Evolutionary conservation across 2,113 vertebrate species (phyloP).

Genomic region (Pterophyllum scalare): DNA sequence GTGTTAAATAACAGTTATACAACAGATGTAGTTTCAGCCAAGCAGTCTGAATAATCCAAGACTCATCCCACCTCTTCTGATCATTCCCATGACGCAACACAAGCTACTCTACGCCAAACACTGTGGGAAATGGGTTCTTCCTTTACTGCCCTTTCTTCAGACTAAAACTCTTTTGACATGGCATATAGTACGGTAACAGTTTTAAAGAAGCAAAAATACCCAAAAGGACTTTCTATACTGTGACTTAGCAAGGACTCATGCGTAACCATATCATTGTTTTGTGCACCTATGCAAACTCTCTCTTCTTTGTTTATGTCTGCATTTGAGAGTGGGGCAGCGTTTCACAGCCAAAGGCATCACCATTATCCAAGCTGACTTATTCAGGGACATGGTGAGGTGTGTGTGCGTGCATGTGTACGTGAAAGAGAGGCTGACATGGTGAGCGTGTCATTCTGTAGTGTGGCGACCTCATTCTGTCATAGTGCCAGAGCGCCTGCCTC

Average conservation of each 20-base stretch:
- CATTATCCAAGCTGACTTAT: slow-evolving; percentile 63
- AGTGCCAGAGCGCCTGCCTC: slow-evolving; percentile 67
- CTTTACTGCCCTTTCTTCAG: background rate
- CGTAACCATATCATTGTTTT: slow-evolving; percentile 20
- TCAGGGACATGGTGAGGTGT: slow-evolving; percentile 44
- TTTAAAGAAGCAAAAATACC: slow-evolving; percentile 24
- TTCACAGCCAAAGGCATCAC: slow-evolving; percentile 62
- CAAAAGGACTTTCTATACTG: slow-evolving; percentile 5
- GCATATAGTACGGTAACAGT: background rate
- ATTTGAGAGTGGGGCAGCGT: slow-evolving; percentile 56
- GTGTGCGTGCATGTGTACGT: background rate
- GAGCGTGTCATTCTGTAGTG: slow-evolving; percentile 72
- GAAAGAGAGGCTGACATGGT: slow-evolving; percentile 52
- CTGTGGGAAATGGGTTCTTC: background rate
- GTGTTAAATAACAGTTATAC: slow-evolving; percentile 11
- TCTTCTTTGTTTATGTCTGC: slow-evolving; percentile 33
- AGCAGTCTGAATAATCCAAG: slow-evolving; percentile 12
- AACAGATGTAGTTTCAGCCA: slow-evolving; percentile 10
- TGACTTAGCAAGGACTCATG: slow-evolving; percentile 23
- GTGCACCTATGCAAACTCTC: background rate
- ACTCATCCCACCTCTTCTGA: background rate
- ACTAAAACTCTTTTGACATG: slow-evolving; percentile 3
- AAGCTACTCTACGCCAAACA: background rate
- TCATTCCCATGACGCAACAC: slow-evolving; percentile 8
- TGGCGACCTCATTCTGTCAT: slow-evolving; percentile 83